Base-by-base conservation (phyloP, 2,113 vertebrate species). In the Hippocampus comes region DNA sequence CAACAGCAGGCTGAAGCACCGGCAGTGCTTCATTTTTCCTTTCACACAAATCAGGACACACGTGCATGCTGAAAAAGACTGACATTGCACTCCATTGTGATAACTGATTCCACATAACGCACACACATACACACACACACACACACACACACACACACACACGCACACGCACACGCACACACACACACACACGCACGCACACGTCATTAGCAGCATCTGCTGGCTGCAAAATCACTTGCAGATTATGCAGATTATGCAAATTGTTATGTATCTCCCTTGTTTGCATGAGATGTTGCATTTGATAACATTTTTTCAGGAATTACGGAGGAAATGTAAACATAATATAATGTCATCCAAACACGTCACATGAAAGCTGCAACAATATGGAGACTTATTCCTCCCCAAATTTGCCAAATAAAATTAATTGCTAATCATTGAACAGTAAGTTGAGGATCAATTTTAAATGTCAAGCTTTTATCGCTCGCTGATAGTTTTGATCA, bases 1-100 rank as follows among this genome's bases (percentile, higher is more conserved):
- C 77, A 89, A 90, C 87, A 74, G 73, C 73, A 79, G 78, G 66
- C 79, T 79, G 67, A 86, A 79, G 81, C 73, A 73, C 72, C 71
- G 34, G 0, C 41, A 67, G 55, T 25, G 15, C 71, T 60, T 56
- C 21, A 7, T 53, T 68, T 42, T 75, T 67, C 55, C 17, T 51
- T 30, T 41, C 42, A 49, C 21, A 61, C 71, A 74, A 2, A 4
- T 9, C 25, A 27, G 21, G 25, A 42, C 10, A n/a, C 27, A 48
- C 12, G 48, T 23, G n/a, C 53, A 23, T 18, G n/a, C 38, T 1
- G 21, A 60, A 43, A 77, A 66, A 56, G 55, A 61, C n/a, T 73
- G 80, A 83, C 72, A 70, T 56, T 73, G 68, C 63, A 61, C 23
- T 46, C 27, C 57, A 25, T 51, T 51, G 41, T 27, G 76, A 48